Base-by-base conservation (phyloP, 2,797 vertebrate genomes). In the Syngnathus acus region DNA sequence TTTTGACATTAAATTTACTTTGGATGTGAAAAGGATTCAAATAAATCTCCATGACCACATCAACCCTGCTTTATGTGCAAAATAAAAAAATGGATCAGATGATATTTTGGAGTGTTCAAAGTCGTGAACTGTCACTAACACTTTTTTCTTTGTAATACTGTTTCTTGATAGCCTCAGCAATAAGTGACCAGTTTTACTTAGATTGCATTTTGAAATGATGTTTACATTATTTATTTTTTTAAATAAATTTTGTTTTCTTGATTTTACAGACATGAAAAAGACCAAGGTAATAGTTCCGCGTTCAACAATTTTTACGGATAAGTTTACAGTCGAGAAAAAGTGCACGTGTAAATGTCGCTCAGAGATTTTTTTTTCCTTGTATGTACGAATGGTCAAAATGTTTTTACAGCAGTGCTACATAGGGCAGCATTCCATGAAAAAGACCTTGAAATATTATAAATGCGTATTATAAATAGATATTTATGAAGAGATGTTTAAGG, bases 381-480 rank as follows among this genome's bases (percentile, higher is more conserved):
- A n/a, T 53, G 8, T 21, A 3, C 11, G 3, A 5, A n/a, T 14
- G 11, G n/a, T 62, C 60, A 39, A 39, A 19, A 58, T 7, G 13
- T 19, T 42, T 62, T 21, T 42, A 43, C 60, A 62, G 60, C 23
- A 43, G 60, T 21, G 32, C 32, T 32, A 59, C 6, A 14, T 68
- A 66, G 32, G 77, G 71, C 68, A 77, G 65, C 23, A 64, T 62
- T 11, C 26, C 40, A 43, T 3, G 13, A 45, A 42, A 26, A 7
- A 62, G n/a, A 62, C 23, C 13, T 3, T 21, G 26, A 62, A 45
- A 62, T 62, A 62, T 32, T 32, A 32, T 32, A 26, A 26, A 1
- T 8, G 14, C 10, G 7, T 26, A 45, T 42, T 57, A 62, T 43
- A 62, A 32, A 62, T 45, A 62, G 6, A 45, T 45, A 62, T 62